Base-by-base conservation (phyloP, 2,113 vertebrate species). In the Atractosteus spatula region DNA sequence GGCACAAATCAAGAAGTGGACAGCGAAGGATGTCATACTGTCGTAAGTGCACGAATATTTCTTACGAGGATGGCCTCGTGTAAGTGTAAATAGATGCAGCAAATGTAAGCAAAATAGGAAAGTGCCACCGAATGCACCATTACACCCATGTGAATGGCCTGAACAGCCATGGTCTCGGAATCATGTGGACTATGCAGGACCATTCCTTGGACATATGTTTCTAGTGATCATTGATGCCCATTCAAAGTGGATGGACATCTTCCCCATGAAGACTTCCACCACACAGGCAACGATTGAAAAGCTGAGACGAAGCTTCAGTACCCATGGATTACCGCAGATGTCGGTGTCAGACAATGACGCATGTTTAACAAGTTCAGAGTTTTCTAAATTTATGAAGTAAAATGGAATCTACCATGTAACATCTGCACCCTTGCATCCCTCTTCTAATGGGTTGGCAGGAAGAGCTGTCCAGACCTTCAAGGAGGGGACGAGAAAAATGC, bases 71-170 rank as follows among this genome's bases (percentile, higher is more conserved):
- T 64, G 62, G 16, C 62, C 17, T 7, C 14, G 77, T 54, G 65
- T 78, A 73, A 79, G 70, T 66, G 73, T 76, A 66, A 65, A 75
- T 16, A 76, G 5, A 41, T 13, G 17, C 8, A 57, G 16, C 63
- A 68, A 75, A 41, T 64, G 62, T 29, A 8, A 41, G 16, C 7
- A 64, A 64, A 1, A 64, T 4, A 5, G 3, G 17, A 64, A 64
- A 10, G 62, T 11, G 3, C 62, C 62, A 64, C 7, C 62, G 3
- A 29, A 8, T 7, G 62, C 62, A 6, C 62, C 62, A 8, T 17
- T 64, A 8, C 5, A 64, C 41, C 62, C 62, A 0, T 64, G 62
- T 8, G 62, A 64, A 11, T 64, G 62, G 62, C 62, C 68, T 13
- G 55, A 57, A 7, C 8, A 41, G 7, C 51, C 54, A 8, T 56